Evolutionary conservation across 2,113 vertebrate genomes (phyloP).

Genomic region (Psettodes erumei): DNA sequence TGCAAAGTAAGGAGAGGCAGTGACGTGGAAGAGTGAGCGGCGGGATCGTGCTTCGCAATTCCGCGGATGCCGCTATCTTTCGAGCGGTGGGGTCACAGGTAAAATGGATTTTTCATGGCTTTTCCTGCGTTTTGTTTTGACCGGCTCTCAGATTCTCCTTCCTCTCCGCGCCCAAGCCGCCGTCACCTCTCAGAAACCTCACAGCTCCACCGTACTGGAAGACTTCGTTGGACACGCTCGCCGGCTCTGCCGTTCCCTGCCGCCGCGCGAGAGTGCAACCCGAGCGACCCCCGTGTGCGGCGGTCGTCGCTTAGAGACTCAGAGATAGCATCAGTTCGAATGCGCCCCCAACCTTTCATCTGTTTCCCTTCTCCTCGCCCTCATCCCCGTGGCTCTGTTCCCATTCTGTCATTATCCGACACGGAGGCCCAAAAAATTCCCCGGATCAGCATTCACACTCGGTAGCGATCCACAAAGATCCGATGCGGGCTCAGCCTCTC

Average conservation of each 20-base stretch:
- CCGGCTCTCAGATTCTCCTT: slow-evolving; percentile 28
- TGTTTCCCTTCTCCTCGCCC: slow-evolving; percentile 47
- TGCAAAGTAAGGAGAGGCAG: neutral
- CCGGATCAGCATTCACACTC: slow-evolving; percentile 71
- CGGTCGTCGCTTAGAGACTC: slow-evolving; percentile 57
- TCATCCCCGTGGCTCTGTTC: slow-evolving; percentile 74
- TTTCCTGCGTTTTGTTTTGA: slow-evolving; percentile 38
- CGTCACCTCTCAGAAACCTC: slow-evolving; percentile 67
- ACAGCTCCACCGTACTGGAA: slow-evolving; percentile 69
- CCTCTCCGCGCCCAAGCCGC: slow-evolving; percentile 39
- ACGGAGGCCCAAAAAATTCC: slow-evolving; percentile 62
- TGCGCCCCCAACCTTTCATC: slow-evolving; percentile 38
- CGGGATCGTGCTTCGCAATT: slow-evolving; percentile 4
- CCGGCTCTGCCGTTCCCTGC: slow-evolving; percentile 55
- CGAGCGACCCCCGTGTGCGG: slow-evolving; percentile 63
- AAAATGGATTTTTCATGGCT: slow-evolving; percentile 16
- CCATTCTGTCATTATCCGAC: slow-evolving; percentile 78
- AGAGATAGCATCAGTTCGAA: slow-evolving; percentile 73
- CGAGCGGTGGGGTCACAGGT: slow-evolving; percentile 15
- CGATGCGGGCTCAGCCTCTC: slow-evolving; percentile 36
- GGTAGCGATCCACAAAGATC: slow-evolving; percentile 48
- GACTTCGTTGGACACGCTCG: slow-evolving; percentile 63
- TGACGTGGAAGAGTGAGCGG: neutral
- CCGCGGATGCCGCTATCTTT: neutral
- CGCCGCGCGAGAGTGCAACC: slow-evolving; percentile 61